phyloP scores from a whole-genome alignment of 2,888 invertebrate species.

The Neuroscelio doddi region DNA sequence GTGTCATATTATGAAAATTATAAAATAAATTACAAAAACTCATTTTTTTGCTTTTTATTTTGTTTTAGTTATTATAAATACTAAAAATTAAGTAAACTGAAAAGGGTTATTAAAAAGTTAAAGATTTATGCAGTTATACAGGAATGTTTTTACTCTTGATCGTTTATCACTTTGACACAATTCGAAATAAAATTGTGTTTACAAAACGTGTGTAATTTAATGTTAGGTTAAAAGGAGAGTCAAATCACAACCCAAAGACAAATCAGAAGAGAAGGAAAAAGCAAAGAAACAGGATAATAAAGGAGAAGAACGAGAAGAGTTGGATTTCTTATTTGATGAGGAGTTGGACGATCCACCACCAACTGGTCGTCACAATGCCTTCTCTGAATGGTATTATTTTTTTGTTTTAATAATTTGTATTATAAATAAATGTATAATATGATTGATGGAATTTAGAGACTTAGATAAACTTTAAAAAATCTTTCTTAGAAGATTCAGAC shows the following conservation, averaged over 20 bases:
- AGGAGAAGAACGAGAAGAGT: constrained; percentile 80
- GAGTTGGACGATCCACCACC: constrained; percentile 86
- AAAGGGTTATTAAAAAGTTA: too few relatives aligned
- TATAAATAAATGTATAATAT: not conserved
- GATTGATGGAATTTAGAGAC: not conserved
- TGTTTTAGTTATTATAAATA: too few relatives aligned
- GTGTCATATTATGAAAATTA: too few relatives aligned
- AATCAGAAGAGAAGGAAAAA: constrained; percentile 55
- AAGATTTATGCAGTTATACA: too few relatives aligned
- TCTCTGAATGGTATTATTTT: constrained; percentile 83
- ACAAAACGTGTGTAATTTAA: constrained; percentile 19
- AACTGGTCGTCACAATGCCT: constrained; percentile 86
- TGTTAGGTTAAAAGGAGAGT: constrained; percentile 71
- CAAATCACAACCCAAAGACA: constrained; percentile 67
- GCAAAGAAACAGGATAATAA: constrained; percentile 52
- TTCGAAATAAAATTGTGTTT: constrained; percentile 9
- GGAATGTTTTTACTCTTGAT: too few relatives aligned
- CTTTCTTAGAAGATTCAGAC: constrained; percentile 1
- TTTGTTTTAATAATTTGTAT: constrained; percentile 1
- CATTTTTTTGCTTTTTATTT: too few relatives aligned
- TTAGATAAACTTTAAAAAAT: not conserved
- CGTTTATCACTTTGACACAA: too few relatives aligned
- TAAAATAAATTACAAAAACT: too few relatives aligned
- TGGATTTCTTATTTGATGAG: constrained; percentile 98
- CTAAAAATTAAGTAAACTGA: too few relatives aligned